Evolutionary conservation across 1,140 invertebrate genomes (phyloP).

Genomic region (Drosophila navojoa): DNA sequence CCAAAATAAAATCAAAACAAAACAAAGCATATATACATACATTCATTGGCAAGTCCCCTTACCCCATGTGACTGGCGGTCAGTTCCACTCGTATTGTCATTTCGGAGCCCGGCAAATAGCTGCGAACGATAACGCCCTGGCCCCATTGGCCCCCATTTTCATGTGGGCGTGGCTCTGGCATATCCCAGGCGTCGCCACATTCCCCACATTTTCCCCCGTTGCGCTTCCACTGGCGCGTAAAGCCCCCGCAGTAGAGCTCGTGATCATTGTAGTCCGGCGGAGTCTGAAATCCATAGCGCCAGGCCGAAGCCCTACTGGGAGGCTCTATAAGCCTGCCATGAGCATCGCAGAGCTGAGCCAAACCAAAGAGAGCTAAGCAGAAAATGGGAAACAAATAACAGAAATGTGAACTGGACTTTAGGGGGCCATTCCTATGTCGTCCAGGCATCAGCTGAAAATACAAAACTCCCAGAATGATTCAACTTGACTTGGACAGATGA

Average conservation of each 20-base stretch:
- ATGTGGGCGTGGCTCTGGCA: slow-evolving; percentile 89
- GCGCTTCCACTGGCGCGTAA: slow-evolving; percentile 89
- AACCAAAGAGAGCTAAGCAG: slow-evolving; percentile 8
- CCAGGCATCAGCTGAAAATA: slow-evolving; percentile 23
- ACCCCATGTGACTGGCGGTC: slow-evolving; percentile 91
- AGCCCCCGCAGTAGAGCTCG: slow-evolving; percentile 95
- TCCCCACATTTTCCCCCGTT: slow-evolving; percentile 93
- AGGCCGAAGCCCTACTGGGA: slow-evolving; percentile 90
- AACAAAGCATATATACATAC: not conserved
- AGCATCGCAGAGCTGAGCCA: slow-evolving; percentile 60
- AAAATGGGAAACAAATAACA: not conserved
- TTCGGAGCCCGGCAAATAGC: slow-evolving; percentile 88
- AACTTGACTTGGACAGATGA: not conserved
- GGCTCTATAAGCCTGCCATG: slow-evolving; percentile 94
- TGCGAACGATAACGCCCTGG: slow-evolving; percentile 90
- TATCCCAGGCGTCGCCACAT: slow-evolving; percentile 93
- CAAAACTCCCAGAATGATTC: not conserved
- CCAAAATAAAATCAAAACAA: not conserved
- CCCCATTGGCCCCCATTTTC: slow-evolving; percentile 94
- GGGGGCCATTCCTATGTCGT: not conserved
- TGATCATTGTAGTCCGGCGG: slow-evolving; percentile 94
- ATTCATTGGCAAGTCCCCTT: slow-evolving; percentile 4
- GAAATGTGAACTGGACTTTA: not conserved
- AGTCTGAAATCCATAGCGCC: slow-evolving; percentile 90
- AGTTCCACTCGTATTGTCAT: slow-evolving; percentile 91